Base-by-base conservation (phyloP, 2,888 invertebrate species). In the Pandemis corylana region DNA sequence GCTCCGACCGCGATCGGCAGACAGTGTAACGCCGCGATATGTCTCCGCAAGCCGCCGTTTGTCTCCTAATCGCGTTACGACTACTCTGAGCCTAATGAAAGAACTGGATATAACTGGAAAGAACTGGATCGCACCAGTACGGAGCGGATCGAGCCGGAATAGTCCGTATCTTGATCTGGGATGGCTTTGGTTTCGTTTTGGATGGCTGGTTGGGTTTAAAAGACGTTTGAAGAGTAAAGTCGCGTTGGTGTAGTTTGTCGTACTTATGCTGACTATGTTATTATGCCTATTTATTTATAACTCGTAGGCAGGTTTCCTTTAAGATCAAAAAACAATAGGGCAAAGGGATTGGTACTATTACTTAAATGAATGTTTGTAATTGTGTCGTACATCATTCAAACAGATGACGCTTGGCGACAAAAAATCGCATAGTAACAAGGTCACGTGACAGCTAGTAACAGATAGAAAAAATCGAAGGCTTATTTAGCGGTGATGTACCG, bases 11-110 rank as follows among this genome's bases (percentile, higher is more conserved):
- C 65, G 49, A 41, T 53, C 73, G 64, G 64, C 68, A 72, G 68
- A 56, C 73, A 59, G 46, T 59, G 62, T 20, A 41, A 41, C 73
- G 42, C 46, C 20, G 64, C 73, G 64, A 73, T 73, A 69, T 68
- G 72, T 72, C 72, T 68, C 51, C 72, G 53, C 72, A 68, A 72
- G 68, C 73, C 73, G 68, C 68, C 62, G 73, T 73, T 73, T 73
- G 73, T 73, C 73, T 59, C 59, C 20, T 73, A 65, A 68, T 73
- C 73, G 68, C 64, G 28, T 53, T 12, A 68, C 67, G 56, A 42
- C 72, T 12, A 42, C 67, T 4, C 62, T 61, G 44, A 46, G 73
- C 73, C 73, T 73, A 69, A 64, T 68, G 64, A 64, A 73, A 73
- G 41, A 72, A 64, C 73, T 73, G 73, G 64, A 56, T 73, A 56